Evolutionary conservation across 2,113 vertebrate genomes (phyloP), one percentile per base, ranked within the genome.

Genomic region (Tonatia bakeri): DNA sequence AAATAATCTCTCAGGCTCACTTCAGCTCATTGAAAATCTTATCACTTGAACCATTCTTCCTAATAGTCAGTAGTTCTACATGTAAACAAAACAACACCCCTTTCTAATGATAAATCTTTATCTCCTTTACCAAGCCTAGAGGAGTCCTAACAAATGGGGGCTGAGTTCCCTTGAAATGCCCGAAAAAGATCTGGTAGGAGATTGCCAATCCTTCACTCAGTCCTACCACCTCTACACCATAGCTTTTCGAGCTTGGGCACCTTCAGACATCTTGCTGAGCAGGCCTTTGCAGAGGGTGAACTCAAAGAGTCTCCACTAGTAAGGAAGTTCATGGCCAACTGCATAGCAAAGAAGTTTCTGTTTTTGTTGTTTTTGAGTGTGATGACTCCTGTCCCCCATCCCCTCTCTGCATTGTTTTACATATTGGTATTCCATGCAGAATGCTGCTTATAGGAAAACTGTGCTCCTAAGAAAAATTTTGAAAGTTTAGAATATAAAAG

Each of bases 21-120:
- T 43, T 92, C n/a, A 80, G 2, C 40, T 95, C n/a, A 10, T 22
- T 69, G n/a, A 67, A 47, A 67, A 80, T 67, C 36, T 50, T 54
- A 45, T 75, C 72, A 13, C 11, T 76, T 83, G 33, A 40, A 24
- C 6, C 8, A 9, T 40, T 69, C 86, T 76, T 61, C 40, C 64
- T 36, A n/a, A 81, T 75, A 70, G 38, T 38, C 80, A 76, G n/a
- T 14, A 59, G 24, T 45, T 84, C 36, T 64, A 26, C 47, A 33
- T 33, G n/a, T 20, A 87, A 20, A 19, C 22, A 26, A 84, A 69
- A 59, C 15, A 26, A 16, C 15, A 38, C 26, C 17, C 15, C 12
- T 83, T 67, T 31, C 20, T 33, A 36, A 19, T 61, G 33, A 59
- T 61, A 36, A 64, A 38, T 84, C 24, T 20, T 45, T 16, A 5